Percentiles rank a stretch among this genome's conserved stretches.
phyloP scores from a whole-genome alignment of 2,113 vertebrate genomes.

The Variabilichromis moorii region DNA sequence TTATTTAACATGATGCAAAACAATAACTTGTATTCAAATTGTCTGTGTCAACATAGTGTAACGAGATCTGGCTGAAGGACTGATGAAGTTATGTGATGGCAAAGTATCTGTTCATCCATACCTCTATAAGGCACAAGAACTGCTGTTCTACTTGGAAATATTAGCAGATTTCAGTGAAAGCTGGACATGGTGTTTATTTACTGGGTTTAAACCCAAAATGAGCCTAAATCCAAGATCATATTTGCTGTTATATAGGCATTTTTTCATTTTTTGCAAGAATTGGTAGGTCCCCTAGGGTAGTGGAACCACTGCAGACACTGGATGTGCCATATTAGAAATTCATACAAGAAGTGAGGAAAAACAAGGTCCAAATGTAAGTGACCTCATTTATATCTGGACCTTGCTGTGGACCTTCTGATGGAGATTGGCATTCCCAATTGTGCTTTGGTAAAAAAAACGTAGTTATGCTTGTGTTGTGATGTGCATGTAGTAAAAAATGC shows the following conservation, averaged over 20 bases:
- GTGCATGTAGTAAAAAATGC: neutral
- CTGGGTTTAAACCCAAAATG: neutral
- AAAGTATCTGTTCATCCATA: neutral
- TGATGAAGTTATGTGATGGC: neutral
- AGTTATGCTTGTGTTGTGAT: neutral
- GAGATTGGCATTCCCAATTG: neutral
- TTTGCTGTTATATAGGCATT: neutral
- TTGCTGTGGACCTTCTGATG: neutral
- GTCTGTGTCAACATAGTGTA: neutral
- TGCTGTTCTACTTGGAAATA: neutral
- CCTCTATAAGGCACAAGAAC: neutral
- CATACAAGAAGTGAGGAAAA: neutral
- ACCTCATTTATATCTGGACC: neutral
- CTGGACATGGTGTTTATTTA: neutral
- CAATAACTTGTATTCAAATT: neutral
- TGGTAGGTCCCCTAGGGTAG: neutral
- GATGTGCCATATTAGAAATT: neutral
- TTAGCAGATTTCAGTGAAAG: neutral
- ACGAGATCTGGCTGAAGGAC: neutral
- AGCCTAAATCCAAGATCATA: accelerated
- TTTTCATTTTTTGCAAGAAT: neutral
- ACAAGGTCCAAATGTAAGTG: neutral
- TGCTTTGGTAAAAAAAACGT: neutral
- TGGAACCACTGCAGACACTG: neutral
- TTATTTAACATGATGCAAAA: neutral